Base-by-base conservation (phyloP, 2,888 invertebrate genomes). In the Dermolepida albohirtum region DNA sequence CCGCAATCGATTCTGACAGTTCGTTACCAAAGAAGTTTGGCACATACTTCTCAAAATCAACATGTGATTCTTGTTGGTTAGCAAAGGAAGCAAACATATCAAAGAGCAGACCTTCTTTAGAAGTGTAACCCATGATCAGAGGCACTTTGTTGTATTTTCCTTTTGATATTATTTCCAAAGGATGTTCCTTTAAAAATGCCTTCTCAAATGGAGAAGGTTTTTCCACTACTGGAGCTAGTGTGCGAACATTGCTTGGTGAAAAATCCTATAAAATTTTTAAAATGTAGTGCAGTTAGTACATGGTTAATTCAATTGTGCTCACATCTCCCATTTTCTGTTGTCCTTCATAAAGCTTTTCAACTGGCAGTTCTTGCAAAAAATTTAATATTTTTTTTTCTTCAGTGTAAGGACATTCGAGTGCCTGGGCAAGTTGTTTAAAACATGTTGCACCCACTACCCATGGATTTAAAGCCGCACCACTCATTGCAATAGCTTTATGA, bases 71-170 rank as follows among this genome's bases (percentile, higher is more conserved):
- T 5, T 70, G 29, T 55, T 66, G 34, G 1, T 34, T 34, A 6
- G 1, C 2, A 2, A 6, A 10, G 6, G 6, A 34, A 8, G 34
- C 59, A 6, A 63, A 47, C 11, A 70, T 54, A 17, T 74, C 74
- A 5, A 73, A 71, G 5, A 76, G 49, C 69, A 77, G 73, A 44
- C 78, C 78, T 74, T 79, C 79, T 50, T 71, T 70, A 40, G 74
- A 71, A 8, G 74, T 78, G 59, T 66, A 77, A 0, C 79, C 79
- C 11, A 76, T 70, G 66, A 79, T 73, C 4, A 78, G 50, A 5
- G 79, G 79, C 5, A 79, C 75, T 52, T 77, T 73, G 43, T 73
- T 72, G 59, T 74, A 78, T 11, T 70, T 68, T 43, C 75, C 76
- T n/a, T 72, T 69, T 16, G 39, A 57, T 5, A 78, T 73, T 47